A percentile compares a stretch with the other conserved stretches of the same genome.
phyloP scores from a whole-genome alignment of 2,888 invertebrate species.

The Platycheirus rosarum region DNA sequence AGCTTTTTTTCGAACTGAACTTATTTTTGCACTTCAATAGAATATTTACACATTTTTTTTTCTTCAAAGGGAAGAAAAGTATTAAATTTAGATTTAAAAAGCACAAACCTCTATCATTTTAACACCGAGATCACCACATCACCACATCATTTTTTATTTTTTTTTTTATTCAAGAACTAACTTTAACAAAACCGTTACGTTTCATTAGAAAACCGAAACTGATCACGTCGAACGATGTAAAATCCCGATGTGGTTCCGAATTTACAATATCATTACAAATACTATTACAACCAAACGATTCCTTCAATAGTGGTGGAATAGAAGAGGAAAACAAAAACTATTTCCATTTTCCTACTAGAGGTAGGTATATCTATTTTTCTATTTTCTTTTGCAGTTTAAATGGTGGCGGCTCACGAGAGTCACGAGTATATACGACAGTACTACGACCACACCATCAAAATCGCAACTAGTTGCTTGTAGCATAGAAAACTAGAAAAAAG shows the following conservation, averaged over 20 bases:
- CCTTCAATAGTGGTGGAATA: slow-evolving; percentile 33
- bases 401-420: slow-evolving; percentile 19
- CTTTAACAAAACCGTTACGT: background rate
- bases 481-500: slow-evolving; percentile 64
- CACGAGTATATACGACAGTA: slow-evolving; percentile 25
- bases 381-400: slow-evolving; percentile 41
- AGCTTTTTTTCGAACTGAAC: no score
- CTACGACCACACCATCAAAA: slow-evolving; percentile 46
- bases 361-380: slow-evolving; percentile 25
- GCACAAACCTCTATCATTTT: no score
- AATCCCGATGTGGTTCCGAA: slow-evolving; percentile 23
- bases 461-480: slow-evolving; percentile 64
- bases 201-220: slow-evolving; percentile 46
- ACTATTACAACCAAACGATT: slow-evolving; percentile 56
- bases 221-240: slow-evolving; percentile 60
- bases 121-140: no score
- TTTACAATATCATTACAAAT: slow-evolving; percentile 64
- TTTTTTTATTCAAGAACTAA: background rate
- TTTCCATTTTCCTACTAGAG: slow-evolving; percentile 10
- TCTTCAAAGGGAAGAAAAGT: no score
- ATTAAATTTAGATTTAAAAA: no score
- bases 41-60: no score
- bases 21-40: no score
- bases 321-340: slow-evolving; percentile 60
- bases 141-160: background rate